Percentiles rank a stretch among this genome's conserved stretches.
Conservation (phyloP, 2,113 vertebrate genomes). For the Macrotus californicus region DNA sequence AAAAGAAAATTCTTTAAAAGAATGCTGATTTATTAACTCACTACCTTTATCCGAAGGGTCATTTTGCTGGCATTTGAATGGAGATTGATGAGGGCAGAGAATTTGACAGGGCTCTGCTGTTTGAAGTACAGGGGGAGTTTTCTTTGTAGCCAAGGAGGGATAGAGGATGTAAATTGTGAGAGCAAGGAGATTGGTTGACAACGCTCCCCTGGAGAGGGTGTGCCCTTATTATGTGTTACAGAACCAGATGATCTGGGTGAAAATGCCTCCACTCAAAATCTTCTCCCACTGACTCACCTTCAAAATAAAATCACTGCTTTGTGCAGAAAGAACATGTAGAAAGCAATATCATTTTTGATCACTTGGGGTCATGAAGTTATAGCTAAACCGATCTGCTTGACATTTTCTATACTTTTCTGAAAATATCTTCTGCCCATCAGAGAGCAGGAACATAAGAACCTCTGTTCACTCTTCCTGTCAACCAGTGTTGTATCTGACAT, state of each 20-base stretch:
- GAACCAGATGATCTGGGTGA: neutral
- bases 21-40: constrained; percentile 73
- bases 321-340: neutral
- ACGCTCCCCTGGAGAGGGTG: neutral
- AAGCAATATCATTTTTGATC: neutral
- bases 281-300: neutral
- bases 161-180: constrained; percentile 44
- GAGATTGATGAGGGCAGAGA: constrained; percentile 72
- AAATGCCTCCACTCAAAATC: neutral
- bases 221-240: neutral
- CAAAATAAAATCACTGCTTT: neutral
- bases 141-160: constrained; percentile 29
- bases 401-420: neutral
- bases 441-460: neutral
- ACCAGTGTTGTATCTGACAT: neutral
- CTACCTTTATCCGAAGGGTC: constrained; percentile 61
- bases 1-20: constrained; percentile 71
- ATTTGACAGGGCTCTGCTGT: constrained; percentile 62
- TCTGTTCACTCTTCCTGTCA: neutral
- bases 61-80: constrained; percentile 70
- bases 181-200: neutral
- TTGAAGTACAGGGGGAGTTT: constrained; percentile 60
- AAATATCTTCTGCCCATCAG: neutral
- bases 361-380: neutral
- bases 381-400: neutral